Conservation (phyloP, 2,888 invertebrate genomes). For the Drosophila maculinotata region DNA sequence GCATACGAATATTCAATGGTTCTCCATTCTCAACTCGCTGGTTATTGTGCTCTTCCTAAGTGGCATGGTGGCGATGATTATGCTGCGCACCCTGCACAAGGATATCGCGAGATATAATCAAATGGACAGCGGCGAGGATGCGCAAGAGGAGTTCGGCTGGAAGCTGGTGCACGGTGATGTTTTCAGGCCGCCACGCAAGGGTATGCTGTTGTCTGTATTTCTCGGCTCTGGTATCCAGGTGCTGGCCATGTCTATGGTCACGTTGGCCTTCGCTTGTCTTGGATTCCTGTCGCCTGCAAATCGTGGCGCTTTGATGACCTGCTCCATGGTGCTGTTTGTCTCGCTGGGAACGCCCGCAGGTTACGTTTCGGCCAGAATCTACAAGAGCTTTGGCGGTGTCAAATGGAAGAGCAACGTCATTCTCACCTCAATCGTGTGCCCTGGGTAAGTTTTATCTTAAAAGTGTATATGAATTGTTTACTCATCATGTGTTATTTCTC, state of each 20-base stretch:
- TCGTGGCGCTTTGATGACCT: constrained; percentile 99
- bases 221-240: constrained; percentile 98
- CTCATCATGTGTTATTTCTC: too few species aligned
- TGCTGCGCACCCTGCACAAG: constrained; percentile 97
- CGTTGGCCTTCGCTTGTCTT: constrained; percentile 98
- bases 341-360: constrained; percentile 98
- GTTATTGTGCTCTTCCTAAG: constrained; percentile 98
- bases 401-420: constrained; percentile 99
- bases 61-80: constrained; percentile 99
- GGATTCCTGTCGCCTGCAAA: constrained; percentile 99
- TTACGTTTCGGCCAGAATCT: constrained; percentile 97
- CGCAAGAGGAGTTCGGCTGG: constrained; percentile 96
- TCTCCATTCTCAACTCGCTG: constrained; percentile 98
- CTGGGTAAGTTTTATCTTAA: constrained; percentile 96
- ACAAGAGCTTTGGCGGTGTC: constrained; percentile 99
- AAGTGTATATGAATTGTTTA: too few species aligned
- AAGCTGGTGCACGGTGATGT: constrained; percentile 99
- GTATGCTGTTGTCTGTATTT: constrained; percentile 97
- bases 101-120: constrained; percentile 99
- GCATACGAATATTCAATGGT: constrained; percentile 99
- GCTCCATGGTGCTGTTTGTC: constrained; percentile 98
- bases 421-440: constrained; percentile 97
- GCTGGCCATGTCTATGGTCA: constrained; percentile 97
- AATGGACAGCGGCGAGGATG: constrained; percentile 94
- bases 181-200: constrained; percentile 97